Percentiles rank a stretch among this genome's conserved stretches.
Conservation (phyloP, 2,113 vertebrate species). For the Cricetomys ansorgei region DNA sequence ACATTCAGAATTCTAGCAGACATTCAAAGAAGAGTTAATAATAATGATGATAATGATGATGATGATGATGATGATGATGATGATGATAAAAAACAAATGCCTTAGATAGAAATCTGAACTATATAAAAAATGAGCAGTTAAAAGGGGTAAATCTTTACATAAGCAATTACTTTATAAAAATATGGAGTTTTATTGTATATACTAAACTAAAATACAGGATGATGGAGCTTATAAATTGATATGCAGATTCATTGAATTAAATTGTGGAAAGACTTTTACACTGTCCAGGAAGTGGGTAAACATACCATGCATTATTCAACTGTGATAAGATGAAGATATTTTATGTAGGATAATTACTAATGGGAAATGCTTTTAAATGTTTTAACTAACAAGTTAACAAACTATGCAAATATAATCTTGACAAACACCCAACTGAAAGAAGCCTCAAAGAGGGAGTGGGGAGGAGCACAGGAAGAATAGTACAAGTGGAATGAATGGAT, state of each 20-base stretch:
- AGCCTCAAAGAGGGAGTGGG: neutral
- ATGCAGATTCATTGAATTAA: slow-evolving; percentile 22
- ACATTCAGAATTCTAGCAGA: no score
- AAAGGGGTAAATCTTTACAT: neutral
- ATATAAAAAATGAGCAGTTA: slow-evolving; percentile 10
- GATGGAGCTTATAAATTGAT: neutral
- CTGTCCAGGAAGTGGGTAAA: neutral
- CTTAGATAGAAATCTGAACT: slow-evolving; percentile 22
- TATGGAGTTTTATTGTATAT: neutral
- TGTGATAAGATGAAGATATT: neutral
- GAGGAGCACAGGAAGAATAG: neutral
- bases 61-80: no score
- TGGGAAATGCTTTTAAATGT: neutral
- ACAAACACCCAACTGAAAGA: neutral
- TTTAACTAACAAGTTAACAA: neutral
- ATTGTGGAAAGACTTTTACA: neutral
- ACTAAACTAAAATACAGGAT: slow-evolving; percentile 15
- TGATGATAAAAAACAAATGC: no score
- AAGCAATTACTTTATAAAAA: slow-evolving; percentile 3
- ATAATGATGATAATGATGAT: no score
- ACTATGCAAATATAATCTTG: neutral
- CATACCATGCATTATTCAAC: neutral
- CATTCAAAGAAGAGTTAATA: no score
- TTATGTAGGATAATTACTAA: neutral
- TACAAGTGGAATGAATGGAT: neutral